These are phyloP conservation scores for Lordiphosa andalusiaca DNA, from an alignment of 2,888 invertebrate genomes.

Conservation along the genomic window DNA sequence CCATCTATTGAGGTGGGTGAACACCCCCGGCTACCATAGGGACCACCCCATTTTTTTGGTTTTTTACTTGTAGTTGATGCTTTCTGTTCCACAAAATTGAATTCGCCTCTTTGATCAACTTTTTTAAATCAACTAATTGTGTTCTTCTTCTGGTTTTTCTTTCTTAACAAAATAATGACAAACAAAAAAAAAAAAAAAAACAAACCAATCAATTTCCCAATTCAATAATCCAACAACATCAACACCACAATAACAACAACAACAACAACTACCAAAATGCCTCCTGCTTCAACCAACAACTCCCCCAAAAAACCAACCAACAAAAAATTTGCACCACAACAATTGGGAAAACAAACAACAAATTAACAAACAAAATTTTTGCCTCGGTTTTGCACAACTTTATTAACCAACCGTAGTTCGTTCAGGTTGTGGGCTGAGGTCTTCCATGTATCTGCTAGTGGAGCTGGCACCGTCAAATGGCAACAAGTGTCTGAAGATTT, in stretches of 20 bases:
- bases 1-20: conserved; percentile 89
- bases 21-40: neutral
- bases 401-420: conserved; percentile 78
- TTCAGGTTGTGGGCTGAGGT: conserved; percentile 98
- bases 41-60: neutral
- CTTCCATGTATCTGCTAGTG: conserved; percentile 97
- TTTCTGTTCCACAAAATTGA: conserved; percentile 43
- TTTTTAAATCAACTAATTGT: conserved; percentile 62
- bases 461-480: conserved; percentile 96
- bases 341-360: conserved; percentile 13
- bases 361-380: conserved; percentile 28
- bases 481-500: conserved; percentile 98
- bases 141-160: conserved; percentile 66
- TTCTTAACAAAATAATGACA: conserved; percentile 43
- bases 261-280: conserved; percentile 37
- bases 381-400: conserved; percentile 16
- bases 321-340: conserved; percentile 25
- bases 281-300: conserved; percentile 43
- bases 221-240: conserved; percentile 28
- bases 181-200: too few relatives aligned
- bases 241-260: conserved; percentile 33
- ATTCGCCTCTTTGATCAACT: conserved; percentile 62
- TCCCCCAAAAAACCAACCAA: conserved; percentile 23
- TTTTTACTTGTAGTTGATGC: conserved; percentile 28
- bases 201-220: conserved; percentile 21